phyloP scores from a whole-genome alignment of 2,113 vertebrate species.

The Prunella fulvescens region DNA sequence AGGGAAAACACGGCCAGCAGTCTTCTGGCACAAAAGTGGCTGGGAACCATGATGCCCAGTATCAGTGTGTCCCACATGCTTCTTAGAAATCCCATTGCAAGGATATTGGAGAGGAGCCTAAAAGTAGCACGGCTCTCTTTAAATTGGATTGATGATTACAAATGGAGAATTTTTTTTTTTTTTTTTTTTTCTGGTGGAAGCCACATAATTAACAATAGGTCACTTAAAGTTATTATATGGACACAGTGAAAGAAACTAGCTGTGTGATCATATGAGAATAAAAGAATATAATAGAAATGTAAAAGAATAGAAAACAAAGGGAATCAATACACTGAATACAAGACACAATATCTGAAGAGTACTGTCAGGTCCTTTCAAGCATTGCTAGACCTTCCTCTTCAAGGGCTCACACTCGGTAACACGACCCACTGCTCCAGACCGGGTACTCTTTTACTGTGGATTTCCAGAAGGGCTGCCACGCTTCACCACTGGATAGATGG shows the following conservation, averaged over 20 bases:
- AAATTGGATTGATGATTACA: background rate
- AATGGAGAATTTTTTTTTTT: background rate
- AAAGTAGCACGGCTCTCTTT: background rate
- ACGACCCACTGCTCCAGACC: background rate
- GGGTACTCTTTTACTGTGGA: background rate
- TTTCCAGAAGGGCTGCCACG: background rate
- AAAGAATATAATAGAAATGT: background rate
- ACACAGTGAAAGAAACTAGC: accelerated
- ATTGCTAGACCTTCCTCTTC: background rate
- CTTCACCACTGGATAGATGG: background rate
- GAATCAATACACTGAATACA: background rate
- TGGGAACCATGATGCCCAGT: accelerated
- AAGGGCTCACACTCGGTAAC: background rate
- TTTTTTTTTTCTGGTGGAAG: background rate
- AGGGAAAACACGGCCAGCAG: background rate
- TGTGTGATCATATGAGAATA: background rate
- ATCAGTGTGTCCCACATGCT: background rate
- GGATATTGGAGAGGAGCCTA: background rate
- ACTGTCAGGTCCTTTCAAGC: background rate
- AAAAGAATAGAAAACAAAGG: background rate
- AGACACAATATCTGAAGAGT: background rate
- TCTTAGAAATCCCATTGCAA: background rate
- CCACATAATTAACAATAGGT: background rate
- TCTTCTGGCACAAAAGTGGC: background rate
- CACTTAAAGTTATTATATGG: background rate